These are phyloP conservation scores for Campylorhamphus procurvoides DNA, from an alignment of 2,113 vertebrate species.

Conservation along the genomic window DNA sequence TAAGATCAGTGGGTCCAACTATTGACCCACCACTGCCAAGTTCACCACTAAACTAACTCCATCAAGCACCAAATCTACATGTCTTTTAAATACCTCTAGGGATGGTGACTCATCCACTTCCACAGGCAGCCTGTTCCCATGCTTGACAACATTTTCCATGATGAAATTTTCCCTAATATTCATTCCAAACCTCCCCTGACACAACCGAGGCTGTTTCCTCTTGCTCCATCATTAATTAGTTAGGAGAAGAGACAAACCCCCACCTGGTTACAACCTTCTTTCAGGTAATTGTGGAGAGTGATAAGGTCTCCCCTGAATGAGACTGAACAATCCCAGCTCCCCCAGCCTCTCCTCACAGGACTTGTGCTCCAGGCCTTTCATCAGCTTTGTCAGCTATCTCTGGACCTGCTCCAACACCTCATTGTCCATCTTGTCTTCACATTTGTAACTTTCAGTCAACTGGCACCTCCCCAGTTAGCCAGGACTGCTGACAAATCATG, in stretches of 20 bases:
- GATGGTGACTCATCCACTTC: accelerated
- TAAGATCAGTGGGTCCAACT: neutral
- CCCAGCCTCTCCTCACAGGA: neutral
- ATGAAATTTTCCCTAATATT: neutral
- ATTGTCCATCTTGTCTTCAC: neutral
- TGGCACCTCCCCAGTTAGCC: neutral
- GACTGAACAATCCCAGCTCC: neutral
- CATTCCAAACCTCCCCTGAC: neutral
- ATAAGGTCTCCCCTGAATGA: neutral
- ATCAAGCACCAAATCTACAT: neutral
- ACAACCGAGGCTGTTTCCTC: neutral
- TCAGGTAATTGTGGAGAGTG: neutral
- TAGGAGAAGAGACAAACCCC: neutral
- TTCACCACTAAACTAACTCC: neutral
- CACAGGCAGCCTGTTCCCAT: neutral
- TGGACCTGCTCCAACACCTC: neutral
- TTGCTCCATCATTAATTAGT: neutral
- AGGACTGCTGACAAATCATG: neutral
- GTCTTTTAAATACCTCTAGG: neutral
- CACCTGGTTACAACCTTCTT: no score
- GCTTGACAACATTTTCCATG: neutral
- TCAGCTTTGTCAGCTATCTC: neutral
- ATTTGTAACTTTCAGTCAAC: neutral
- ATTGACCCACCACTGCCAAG: neutral
- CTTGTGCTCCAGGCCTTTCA: neutral